phyloP scores from a whole-genome alignment of 2,797 vertebrate genomes.

The Chiloscyllium punctatum region DNA sequence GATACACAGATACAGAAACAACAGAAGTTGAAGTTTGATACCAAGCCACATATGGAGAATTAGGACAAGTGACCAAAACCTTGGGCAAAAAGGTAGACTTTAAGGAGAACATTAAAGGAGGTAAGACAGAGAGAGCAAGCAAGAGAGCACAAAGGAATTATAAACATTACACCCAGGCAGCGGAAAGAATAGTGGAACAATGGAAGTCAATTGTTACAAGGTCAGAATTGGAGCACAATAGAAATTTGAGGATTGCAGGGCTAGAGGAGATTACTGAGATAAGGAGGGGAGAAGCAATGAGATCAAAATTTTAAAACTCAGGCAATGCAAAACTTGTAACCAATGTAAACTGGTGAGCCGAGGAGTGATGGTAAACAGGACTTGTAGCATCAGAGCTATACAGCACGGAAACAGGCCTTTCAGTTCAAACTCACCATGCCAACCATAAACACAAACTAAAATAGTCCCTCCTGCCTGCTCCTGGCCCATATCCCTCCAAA shows the following conservation, averaged over 20 bases:
- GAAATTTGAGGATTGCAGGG: too few species aligned
- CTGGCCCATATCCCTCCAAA: too few species aligned
- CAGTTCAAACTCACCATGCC: too few species aligned
- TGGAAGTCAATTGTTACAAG: background rate
- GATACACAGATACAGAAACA: background rate
- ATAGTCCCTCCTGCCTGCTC: too few species aligned
- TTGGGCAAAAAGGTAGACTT: background rate
- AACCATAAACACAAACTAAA: too few species aligned
- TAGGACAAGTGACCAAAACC: background rate
- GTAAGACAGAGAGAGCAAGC: background rate
- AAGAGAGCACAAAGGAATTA: background rate
- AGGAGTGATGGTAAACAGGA: background rate
- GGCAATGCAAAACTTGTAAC: background rate
- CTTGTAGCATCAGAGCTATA: too few species aligned
- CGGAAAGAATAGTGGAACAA: background rate
- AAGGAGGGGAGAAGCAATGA: background rate
- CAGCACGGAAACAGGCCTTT: too few species aligned
- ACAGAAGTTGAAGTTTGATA: background rate
- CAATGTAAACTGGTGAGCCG: background rate
- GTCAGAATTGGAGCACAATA: background rate
- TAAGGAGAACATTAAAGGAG: background rate
- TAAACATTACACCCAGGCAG: background rate
- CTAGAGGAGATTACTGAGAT: background rate
- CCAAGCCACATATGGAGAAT: background rate
- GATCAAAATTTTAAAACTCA: background rate